Evolutionary conservation across 2,888 invertebrate species (phyloP).

Genomic region (Yponomeuta cagnagella): DNA sequence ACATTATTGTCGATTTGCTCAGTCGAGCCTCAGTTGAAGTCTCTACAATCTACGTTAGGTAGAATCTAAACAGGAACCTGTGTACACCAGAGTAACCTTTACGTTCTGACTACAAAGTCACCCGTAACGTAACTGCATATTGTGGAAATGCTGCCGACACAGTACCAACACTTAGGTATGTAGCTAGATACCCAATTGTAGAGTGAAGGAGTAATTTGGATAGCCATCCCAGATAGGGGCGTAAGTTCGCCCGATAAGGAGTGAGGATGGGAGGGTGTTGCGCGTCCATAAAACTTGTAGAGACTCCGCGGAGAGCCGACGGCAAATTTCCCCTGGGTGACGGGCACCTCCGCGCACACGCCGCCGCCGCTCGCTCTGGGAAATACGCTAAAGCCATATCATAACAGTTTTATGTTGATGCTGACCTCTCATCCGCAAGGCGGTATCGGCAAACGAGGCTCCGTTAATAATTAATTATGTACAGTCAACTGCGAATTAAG

Average conservation of each 20-base stretch:
- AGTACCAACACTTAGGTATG: neutral
- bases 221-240: conserved; percentile 15
- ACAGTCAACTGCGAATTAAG: neutral
- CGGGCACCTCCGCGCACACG: conserved; percentile 40
- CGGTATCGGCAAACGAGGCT: conserved; percentile 34
- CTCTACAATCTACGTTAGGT: no score
- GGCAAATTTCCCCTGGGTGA: conserved; percentile 71
- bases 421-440: conserved; percentile 57
- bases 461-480: conserved; percentile 12
- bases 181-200: neutral
- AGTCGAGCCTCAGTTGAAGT: no score
- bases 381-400: conserved; percentile 74
- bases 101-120: no score
- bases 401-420: conserved; percentile 75
- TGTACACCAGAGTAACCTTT: no score
- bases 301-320: conserved; percentile 66
- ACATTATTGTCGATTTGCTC: no score
- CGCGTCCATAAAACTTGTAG: conserved; percentile 74
- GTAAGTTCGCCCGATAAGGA: conserved; percentile 16
- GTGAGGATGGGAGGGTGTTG: conserved; percentile 35
- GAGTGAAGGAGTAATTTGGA: conserved; percentile 10
- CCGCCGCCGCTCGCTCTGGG: conserved; percentile 44
- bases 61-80: no score
- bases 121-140: no score
- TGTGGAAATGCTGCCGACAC: no score